Evolutionary conservation across 2,888 invertebrate species (phyloP).

Genomic region (Chorisops tibialis): DNA sequence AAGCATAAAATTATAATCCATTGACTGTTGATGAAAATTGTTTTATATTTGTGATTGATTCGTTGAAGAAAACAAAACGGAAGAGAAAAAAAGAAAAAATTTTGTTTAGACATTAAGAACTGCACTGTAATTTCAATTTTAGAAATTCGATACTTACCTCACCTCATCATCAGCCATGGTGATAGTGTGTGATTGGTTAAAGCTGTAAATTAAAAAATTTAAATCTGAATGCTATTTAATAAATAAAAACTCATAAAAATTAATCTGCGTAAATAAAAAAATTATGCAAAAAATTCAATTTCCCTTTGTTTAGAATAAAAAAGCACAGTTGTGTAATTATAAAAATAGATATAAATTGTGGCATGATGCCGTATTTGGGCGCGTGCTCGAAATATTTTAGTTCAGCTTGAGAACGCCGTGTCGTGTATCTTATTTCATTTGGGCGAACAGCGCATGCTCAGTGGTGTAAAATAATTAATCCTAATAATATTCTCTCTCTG

Average conservation of each 20-base stretch:
- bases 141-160: slow-evolving; percentile 65
- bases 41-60: too few species aligned
- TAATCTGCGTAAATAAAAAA: not conserved
- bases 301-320: not conserved
- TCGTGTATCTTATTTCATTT: slow-evolving; percentile 13
- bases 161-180: slow-evolving; percentile 94
- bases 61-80: too few species aligned
- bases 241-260: too few species aligned
- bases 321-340: slow-evolving; percentile 1
- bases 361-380: slow-evolving; percentile 19
- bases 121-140: slow-evolving; percentile 6
- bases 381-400: not conserved
- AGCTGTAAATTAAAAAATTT: slow-evolving; percentile 31
- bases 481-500: too few species aligned
- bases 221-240: not conserved
- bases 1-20: not conserved
- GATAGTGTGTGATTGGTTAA: slow-evolving; percentile 42
- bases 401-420: not conserved
- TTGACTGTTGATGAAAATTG: not conserved
- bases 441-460: slow-evolving; percentile 7
- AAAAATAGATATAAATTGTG: slow-evolving; percentile 10
- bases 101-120: slow-evolving; percentile 27
- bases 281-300: not conserved
- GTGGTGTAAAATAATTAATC: not conserved
- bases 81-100: too few species aligned